Base-by-base conservation (phyloP, 2,797 vertebrate genomes). In the Malurus splendens region DNA sequence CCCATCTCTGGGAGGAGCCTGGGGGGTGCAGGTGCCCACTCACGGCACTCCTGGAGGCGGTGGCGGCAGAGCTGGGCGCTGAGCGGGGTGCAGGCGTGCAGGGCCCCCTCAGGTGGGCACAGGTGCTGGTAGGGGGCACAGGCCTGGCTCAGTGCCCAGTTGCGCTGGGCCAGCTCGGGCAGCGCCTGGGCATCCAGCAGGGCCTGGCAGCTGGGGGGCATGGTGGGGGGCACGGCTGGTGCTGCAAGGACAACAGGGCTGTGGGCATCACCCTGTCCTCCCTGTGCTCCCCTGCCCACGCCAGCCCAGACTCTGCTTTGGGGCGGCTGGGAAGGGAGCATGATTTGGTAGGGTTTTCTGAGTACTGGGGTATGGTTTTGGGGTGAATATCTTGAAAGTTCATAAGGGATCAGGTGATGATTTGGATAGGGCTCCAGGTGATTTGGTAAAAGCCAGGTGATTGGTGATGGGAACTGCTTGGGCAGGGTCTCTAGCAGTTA, bases 81-180 rank as follows among this genome's bases (percentile, higher is more conserved):
- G 91, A 98, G 96, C 7, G 81, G 94, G 82, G 97, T 11, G 52
- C 98, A 99, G 89, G 87, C 56, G 18, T 97, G 51, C 42, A 17
- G 92, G 93, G 84, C 91, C 92, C 61, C 96, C 8, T 80, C 89
- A 1, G 96, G 47, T 2, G 92, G 96, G 83, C 98, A 99, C 75
- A 97, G 97, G 7, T 57, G 97, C 67, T 96, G 97, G 93, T 98
- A 98, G 92, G 97, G 98, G 2, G 97, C 97, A 81, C 98, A 98
- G 25, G 96, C 97, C 94, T 98, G 98, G 92, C 98, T 98, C 91
- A 99, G 95, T 1, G 97, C 97, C 98, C 98, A 97, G 86, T 98
- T 98, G 88, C 98, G 96, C 90, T 98, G 97, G 3, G 96, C 87
- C 89, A 98, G 97, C 24, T 97, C 96, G 4, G 95, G 87, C 72